Conservation (phyloP, 2,113 vertebrate species). For the Pica pica region DNA sequence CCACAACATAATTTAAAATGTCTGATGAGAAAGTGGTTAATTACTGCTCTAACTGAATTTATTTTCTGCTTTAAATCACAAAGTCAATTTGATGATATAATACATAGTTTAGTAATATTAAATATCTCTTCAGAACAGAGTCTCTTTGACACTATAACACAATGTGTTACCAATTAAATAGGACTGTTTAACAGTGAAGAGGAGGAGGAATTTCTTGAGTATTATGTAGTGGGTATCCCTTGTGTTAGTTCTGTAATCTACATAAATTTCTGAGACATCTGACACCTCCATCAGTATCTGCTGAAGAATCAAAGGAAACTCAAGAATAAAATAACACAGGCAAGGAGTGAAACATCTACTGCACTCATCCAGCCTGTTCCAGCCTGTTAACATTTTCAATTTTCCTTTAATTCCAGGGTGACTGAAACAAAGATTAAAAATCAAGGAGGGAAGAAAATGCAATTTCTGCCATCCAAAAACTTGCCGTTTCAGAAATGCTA, state of each 20-base stretch:
- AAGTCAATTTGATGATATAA: not conserved
- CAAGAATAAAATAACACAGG: not conserved
- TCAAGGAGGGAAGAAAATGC: not conserved
- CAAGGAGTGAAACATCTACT: not conserved
- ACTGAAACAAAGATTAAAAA: slow-evolving; percentile 10
- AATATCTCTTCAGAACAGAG: not conserved
- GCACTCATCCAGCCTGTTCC: not conserved
- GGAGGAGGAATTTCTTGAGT: not conserved
- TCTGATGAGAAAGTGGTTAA: not conserved
- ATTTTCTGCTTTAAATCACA: not conserved
- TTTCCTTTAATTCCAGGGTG: not conserved
- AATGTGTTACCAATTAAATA: not conserved
- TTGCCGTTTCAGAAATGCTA: not conserved
- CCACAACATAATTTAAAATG: not conserved
- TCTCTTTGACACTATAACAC: not conserved
- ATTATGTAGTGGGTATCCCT: not conserved
- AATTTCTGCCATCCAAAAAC: not conserved
- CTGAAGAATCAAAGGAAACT: not conserved
- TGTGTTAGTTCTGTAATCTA: not conserved
- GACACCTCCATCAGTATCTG: not conserved
- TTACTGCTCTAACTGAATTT: not conserved
- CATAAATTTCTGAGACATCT: not conserved
- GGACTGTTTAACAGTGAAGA: not conserved
- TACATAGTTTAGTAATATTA: not conserved
- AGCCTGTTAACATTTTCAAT: not conserved